Percentiles rank a stretch among this genome's conserved stretches.
Conservation (phyloP, 2,888 invertebrate genomes). For the Apamea epomidion region DNA sequence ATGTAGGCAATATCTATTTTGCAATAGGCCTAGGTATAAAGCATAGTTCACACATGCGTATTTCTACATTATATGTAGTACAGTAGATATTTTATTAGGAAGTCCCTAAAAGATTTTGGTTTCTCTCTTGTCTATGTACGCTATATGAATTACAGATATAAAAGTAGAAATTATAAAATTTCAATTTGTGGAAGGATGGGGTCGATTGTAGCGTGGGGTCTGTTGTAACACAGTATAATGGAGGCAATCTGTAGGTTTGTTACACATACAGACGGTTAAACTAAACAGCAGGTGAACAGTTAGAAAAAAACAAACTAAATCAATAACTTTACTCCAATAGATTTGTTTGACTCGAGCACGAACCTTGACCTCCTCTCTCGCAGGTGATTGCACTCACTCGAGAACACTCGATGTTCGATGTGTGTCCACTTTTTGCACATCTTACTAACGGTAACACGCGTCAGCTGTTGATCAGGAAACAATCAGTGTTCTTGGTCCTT, state of each 20-base stretch:
- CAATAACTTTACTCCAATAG: background rate
- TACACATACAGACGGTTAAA: background rate
- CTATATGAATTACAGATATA: background rate
- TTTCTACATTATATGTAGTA: background rate
- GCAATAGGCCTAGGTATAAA: background rate
- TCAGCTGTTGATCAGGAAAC: background rate
- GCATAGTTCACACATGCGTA: background rate
- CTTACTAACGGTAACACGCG: conserved; percentile 35
- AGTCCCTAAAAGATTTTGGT: background rate
- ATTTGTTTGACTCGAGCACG: background rate
- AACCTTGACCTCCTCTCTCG: conserved; percentile 41
- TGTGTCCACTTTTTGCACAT: conserved; percentile 36
- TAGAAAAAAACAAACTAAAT: background rate
- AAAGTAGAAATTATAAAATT: background rate
- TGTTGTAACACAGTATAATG: background rate
- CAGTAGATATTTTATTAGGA: background rate
- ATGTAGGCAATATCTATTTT: no score
- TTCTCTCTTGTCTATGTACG: background rate
- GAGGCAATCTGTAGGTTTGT: no score
- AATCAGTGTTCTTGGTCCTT: background rate
- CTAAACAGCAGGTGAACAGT: no score
- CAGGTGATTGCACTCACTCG: conserved; percentile 43
- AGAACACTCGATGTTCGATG: background rate
- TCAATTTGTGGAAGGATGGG: background rate
- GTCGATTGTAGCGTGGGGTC: background rate